These are phyloP conservation scores for Grammomys dolichurus DNA, from an alignment of 2,113 vertebrate genomes.

Conservation along the genomic window DNA sequence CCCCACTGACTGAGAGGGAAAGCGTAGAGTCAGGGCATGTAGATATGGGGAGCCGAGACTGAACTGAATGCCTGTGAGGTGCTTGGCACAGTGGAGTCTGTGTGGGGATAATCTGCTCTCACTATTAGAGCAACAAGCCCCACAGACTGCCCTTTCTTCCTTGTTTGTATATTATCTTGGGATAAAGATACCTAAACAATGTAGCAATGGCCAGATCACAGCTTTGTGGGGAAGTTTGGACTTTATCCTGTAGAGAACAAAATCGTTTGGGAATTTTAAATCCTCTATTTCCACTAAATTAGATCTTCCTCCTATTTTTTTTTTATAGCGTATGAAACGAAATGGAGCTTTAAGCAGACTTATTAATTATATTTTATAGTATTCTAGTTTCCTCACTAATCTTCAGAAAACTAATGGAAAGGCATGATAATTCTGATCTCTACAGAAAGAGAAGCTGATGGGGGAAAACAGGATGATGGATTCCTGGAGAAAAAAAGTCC, in stretches of 20 bases:
- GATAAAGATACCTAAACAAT: background rate
- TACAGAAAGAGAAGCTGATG: background rate
- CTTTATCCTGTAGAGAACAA: background rate
- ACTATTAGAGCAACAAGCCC: no score
- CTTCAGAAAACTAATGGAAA: slow-evolving; percentile 41
- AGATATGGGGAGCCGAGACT: background rate
- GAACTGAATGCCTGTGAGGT: background rate
- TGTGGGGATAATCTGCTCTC: background rate
- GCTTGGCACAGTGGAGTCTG: background rate
- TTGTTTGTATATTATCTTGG: background rate
- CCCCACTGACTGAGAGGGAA: background rate
- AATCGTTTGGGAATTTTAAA: background rate
- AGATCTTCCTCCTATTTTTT: background rate
- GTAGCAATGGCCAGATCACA: background rate
- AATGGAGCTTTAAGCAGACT: background rate
- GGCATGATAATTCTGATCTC: background rate
- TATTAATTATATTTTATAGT: background rate
- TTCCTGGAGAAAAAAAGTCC: background rate
- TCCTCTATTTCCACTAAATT: background rate
- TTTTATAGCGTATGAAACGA: background rate
- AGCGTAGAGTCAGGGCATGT: background rate
- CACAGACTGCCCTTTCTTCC: background rate
- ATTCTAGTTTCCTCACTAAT: slow-evolving; percentile 12
- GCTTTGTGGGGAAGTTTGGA: background rate
- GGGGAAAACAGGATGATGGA: background rate